Evolutionary conservation across 2,888 invertebrate species (phyloP), one percentile per base, ranked within the genome.

Genomic region (Lasioglossum marginatum): DNA sequence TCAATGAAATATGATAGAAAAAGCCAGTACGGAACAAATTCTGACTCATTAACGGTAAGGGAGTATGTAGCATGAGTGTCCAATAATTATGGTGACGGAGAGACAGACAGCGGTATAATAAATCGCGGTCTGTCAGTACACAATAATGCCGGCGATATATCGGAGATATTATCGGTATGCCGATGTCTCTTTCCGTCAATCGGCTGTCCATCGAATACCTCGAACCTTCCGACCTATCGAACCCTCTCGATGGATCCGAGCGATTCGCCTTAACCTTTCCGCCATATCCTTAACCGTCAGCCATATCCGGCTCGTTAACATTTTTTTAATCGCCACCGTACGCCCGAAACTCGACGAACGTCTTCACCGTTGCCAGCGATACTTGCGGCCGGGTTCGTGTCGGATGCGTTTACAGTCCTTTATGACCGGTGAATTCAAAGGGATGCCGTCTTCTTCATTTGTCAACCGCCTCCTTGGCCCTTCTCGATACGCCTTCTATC

Each of bases 381-480:
- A 73, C 78, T n/a, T 74, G 79, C 60, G n/a, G 71, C 27, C 83
- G 82, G 57, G 85, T 88, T 89, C 81, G 82, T 85, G 79, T 84
- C 90, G 79, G 79, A 86, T 86, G 74, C 82, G 77, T 82, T 73
- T 79, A 81, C 84, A 76, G 66, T 82, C 48, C 81, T 82, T 89
- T 80, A 79, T 68, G 40, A 48, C 57, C 79, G 72, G 60, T 52
- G 74, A 75, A 81, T 76, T 91, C 91, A 90, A 89, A 91, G 85
- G 85, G 80, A 90, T 23, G 68, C 68, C 40, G 89, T 88, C 88
- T 77, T 91, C 88, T 92, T 92, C 93, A 92, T 92, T 92, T 92
- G 92, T 92, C 92, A 91, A 89, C 82, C 87, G 79, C 52, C 79
- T 83, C 83, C 85, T 77, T 79, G 82, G 72, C 82, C 86, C 81